Evolutionary conservation across 2,797 vertebrate species (phyloP).

Genomic region (Sarcoramphus papa): DNA sequence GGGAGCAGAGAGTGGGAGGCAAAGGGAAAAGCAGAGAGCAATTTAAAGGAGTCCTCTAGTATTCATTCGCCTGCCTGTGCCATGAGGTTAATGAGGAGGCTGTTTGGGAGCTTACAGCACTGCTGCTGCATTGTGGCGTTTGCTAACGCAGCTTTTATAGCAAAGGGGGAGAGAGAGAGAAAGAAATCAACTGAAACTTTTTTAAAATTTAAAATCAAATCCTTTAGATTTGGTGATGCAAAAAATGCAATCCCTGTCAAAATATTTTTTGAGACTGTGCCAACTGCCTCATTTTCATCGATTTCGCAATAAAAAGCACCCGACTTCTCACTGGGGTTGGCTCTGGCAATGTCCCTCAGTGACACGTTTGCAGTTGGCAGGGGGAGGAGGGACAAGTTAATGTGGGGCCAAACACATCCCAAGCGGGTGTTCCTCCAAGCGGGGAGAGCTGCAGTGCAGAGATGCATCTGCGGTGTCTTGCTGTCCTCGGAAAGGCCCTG

Average conservation of each 20-base stretch:
- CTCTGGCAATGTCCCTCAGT: not conserved
- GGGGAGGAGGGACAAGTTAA: conserved; percentile 4
- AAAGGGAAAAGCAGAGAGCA: not conserved
- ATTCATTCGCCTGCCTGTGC: not conserved
- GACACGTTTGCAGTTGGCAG: conserved; percentile 17
- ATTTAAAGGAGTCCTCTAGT: not conserved
- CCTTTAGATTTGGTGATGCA: not conserved
- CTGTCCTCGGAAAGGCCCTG: not conserved
- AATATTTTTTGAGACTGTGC: not conserved
- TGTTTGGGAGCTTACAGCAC: not conserved
- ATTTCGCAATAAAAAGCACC: not conserved
- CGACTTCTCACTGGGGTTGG: not conserved
- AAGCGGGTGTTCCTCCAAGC: not conserved
- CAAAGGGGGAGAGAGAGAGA: not conserved
- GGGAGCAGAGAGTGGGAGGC: not conserved
- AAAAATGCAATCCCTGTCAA: not conserved
- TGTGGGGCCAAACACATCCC: not conserved
- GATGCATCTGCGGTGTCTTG: not conserved
- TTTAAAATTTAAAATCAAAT: not conserved
- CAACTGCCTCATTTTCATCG: not conserved
- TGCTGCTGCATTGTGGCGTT: not conserved
- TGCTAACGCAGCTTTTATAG: not conserved
- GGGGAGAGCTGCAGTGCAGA: not conserved
- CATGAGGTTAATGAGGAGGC: not conserved
- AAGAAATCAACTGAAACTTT: not conserved